Evolutionary conservation across 2,888 invertebrate genomes (phyloP).

Genomic region (Acronicta aceris): DNA sequence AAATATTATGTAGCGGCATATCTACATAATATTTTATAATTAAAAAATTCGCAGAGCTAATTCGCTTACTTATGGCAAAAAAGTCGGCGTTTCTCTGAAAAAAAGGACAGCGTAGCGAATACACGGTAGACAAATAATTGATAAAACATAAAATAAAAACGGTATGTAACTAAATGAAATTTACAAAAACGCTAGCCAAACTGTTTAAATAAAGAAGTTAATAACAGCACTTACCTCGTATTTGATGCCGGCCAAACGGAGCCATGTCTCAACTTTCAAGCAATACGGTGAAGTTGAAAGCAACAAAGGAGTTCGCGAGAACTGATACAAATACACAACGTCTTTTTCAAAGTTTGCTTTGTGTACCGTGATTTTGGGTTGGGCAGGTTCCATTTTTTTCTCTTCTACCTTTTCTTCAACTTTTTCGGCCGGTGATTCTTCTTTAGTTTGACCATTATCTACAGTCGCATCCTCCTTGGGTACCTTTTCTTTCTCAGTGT

Average conservation of each 20-base stretch:
- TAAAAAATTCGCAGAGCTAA: constrained; percentile 48
- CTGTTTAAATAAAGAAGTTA: constrained; percentile 13
- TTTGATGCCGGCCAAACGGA: constrained; percentile 96
- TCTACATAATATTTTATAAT: too few species aligned
- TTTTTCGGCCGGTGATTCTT: constrained; percentile 83
- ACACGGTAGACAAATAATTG: not conserved
- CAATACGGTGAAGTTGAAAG: constrained; percentile 98
- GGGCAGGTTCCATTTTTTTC: constrained; percentile 90
- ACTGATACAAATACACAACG: constrained; percentile 97
- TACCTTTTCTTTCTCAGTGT: constrained; percentile 90
- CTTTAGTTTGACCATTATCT: constrained; percentile 84
- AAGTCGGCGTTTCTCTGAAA: constrained; percentile 1
- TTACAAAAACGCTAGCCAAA: constrained; percentile 51
- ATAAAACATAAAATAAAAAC: not conserved
- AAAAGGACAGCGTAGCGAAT: constrained; percentile 28
- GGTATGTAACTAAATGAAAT: not conserved
- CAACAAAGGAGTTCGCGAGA: constrained; percentile 96
- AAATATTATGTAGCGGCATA: too few species aligned
- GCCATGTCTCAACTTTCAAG: constrained; percentile 98
- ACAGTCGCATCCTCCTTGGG: constrained; percentile 87
- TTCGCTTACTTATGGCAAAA: constrained; percentile 33
- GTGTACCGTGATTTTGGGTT: constrained; percentile 94
- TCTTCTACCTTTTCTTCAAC: constrained; percentile 84
- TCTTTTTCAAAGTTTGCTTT: constrained; percentile 97
- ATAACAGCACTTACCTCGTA: constrained; percentile 94